Base-by-base conservation (phyloP, 2,888 invertebrate species). In the Xestoiulus laeticollis region DNA sequence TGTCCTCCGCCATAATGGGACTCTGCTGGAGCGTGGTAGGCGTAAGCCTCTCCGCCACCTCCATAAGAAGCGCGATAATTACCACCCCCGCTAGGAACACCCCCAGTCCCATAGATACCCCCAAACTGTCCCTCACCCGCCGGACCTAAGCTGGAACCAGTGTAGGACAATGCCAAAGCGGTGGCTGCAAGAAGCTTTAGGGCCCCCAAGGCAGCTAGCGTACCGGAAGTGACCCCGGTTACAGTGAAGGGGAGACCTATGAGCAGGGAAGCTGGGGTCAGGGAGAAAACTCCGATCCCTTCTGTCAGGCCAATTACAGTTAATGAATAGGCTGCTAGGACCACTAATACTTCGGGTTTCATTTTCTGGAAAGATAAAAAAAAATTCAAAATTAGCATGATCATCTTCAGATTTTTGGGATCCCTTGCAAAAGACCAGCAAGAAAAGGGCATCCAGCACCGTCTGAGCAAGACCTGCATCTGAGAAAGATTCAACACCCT, bases 161-260 rank as follows among this genome's bases (percentile, higher is more conserved):
- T 88, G 44, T 88, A 89, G 38, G 88, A 89, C 1, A 88, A 68
- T 0, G 88, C 88, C 16, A 89, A 86, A 14, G 89, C 88, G 5
- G 88, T 89, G 33, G 89, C 89, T 0, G 89, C 89, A 14, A 88
- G 59, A 16, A 89, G 84, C 84, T 89, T 89, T 8, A 89, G 87
- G 53, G 89, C 89, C 4, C 89, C 89, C 16, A 89, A 86, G 14
- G 89, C 89, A 6, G 89, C 89, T 19, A 89, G 32, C 44, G 89
- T 88, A 5, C 89, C 89, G 44, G 89, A 89, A 26, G 88, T 89
- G 68, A 89, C 88, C 33, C 89, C 89, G 0, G 89, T 87, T 22
- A 88, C 88, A 1, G 88, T 86, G 88, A 89, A 88, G 19, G 89
- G 88, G 12, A 89, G 84, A 10, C 88, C 88, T 43, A 89, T 82